These are phyloP conservation scores for Chamaea fasciata DNA, from an alignment of 2,113 vertebrate genomes.

Conservation along the genomic window DNA sequence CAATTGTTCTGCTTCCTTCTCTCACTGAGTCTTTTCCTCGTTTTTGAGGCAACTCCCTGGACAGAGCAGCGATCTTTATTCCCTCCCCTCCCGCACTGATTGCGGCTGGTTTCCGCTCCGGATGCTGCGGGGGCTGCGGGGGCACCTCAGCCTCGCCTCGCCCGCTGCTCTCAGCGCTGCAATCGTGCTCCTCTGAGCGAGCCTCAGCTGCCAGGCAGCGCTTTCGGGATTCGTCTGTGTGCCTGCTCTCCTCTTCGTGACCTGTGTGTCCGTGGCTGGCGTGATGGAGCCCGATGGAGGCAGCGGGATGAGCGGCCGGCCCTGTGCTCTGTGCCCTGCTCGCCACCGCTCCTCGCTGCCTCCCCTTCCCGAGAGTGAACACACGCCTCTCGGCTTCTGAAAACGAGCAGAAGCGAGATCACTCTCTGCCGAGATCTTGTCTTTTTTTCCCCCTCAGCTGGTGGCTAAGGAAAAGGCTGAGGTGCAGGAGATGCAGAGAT, in stretches of 20 bases:
- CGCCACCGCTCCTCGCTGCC: background rate
- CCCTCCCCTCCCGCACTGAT: background rate
- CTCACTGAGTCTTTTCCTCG: background rate
- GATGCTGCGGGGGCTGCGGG: background rate
- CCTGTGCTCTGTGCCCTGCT: background rate
- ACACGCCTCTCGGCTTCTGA: background rate
- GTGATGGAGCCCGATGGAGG: background rate
- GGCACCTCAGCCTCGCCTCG: background rate
- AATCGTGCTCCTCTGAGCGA: accelerated
- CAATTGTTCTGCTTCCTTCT: background rate
- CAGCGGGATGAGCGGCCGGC: background rate
- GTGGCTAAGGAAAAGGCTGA: background rate
- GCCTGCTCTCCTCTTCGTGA: background rate
- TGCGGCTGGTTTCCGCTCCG: background rate
- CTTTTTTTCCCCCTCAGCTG: accelerated
- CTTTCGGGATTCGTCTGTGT: too few relatives aligned
- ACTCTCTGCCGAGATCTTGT: background rate
- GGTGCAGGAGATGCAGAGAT: background rate
- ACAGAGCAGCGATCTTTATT: background rate
- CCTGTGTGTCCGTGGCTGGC: accelerated
- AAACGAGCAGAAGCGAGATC: accelerated
- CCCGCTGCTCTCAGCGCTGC: background rate
- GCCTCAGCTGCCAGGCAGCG: background rate
- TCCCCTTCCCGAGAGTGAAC: background rate
- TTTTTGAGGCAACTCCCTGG: background rate